Percentiles rank a stretch among this genome's conserved stretches.
Conservation (phyloP, 1,140 invertebrate species). For the Caenorhabditis latens region DNA sequence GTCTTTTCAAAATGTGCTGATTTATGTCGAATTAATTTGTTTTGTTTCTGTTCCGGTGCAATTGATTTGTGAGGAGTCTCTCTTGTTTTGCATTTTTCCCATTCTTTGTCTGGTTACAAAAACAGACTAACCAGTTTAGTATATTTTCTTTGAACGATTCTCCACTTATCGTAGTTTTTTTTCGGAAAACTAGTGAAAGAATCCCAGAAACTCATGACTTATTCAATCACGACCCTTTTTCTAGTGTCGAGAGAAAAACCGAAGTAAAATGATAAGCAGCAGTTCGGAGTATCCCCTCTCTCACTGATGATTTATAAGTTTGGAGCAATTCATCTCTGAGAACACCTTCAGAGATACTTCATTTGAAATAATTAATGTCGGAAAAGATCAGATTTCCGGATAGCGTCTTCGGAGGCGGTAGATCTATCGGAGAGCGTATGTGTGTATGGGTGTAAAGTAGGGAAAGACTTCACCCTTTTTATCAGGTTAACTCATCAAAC, state of each 20-base stretch:
- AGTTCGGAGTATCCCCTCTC: background rate
- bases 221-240: conserved; percentile 35
- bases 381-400: conserved; percentile 50
- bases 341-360: conserved; percentile 27
- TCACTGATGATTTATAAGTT: background rate
- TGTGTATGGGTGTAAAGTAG: conserved; percentile 5
- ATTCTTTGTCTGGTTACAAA: background rate
- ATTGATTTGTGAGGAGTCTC: background rate
- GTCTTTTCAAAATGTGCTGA: conserved; percentile 38
- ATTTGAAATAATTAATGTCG: conserved; percentile 52
- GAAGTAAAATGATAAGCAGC: conserved; percentile 19
- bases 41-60: conserved; percentile 28
- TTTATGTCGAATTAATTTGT: conserved; percentile 48
- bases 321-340: conserved; percentile 7
- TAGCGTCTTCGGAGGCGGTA: conserved; percentile 13
- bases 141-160: background rate
- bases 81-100: background rate
- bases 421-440: background rate
- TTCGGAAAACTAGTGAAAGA: background rate
- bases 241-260: background rate
- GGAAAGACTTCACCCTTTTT: conserved; percentile 41
- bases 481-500: conserved; percentile 54
- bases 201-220: conserved; percentile 41
- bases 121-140: background rate
- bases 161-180: conserved; percentile 24